Conservation (phyloP, 2,797 vertebrate species). For the Hydrophis major region DNA sequence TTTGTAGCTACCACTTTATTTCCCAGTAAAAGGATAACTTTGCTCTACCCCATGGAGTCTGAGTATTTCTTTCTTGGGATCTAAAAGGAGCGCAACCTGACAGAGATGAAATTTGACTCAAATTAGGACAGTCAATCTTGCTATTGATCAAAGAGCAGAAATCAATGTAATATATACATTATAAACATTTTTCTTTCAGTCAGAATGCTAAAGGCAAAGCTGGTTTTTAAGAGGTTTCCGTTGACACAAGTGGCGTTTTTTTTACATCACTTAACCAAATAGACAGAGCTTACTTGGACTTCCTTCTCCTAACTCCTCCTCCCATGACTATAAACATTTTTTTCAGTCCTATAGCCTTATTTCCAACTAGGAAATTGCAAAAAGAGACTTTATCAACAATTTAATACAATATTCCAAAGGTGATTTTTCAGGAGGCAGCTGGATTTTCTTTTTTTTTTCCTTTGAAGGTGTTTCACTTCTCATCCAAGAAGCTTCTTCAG, state of each 20-base stretch:
- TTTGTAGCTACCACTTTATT: too few relatives aligned
- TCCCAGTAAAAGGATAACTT: too few relatives aligned
- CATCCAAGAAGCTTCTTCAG: background rate
- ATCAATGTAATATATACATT: slow-evolving; percentile 74
- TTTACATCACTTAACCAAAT: slow-evolving; percentile 38
- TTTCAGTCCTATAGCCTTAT: slow-evolving; percentile 30
- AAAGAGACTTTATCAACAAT: slow-evolving; percentile 31
- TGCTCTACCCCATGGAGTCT: too few relatives aligned
- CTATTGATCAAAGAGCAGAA: slow-evolving; percentile 72
- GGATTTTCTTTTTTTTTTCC: background rate
- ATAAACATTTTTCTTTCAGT: slow-evolving; percentile 75
- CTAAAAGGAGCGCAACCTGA: too few relatives aligned
- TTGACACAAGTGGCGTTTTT: slow-evolving; percentile 32
- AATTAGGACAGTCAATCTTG: slow-evolving; percentile 73
- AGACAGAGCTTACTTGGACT: background rate
- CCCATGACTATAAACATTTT: slow-evolving; percentile 28
- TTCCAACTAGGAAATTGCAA: slow-evolving; percentile 49
- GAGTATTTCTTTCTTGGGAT: too few relatives aligned
- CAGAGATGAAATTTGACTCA: slow-evolving; percentile 77
- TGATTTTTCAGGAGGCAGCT: background rate
- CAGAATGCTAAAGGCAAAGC: slow-evolving; percentile 62
- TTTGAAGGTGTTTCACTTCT: background rate
- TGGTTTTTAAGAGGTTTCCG: slow-evolving; percentile 56
- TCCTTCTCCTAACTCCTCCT: background rate
- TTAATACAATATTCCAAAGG: background rate